Percentiles rank a stretch among this genome's conserved stretches.
Conservation (phyloP, 1,140 invertebrate genomes). For the Drosophila insularis region DNA sequence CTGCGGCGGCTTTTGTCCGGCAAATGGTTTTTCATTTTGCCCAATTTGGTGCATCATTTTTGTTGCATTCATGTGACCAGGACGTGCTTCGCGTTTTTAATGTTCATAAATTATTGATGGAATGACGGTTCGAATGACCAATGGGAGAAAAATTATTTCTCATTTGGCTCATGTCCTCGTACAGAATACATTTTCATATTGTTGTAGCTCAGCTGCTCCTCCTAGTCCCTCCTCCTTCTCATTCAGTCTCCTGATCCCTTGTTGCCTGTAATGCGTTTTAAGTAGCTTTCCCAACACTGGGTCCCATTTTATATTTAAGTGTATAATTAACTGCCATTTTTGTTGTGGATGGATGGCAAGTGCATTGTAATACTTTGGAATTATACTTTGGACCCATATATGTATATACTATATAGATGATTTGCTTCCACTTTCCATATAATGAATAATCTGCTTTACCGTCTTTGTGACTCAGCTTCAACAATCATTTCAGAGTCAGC, state of each 20-base stretch:
- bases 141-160: constrained; percentile 28
- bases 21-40: constrained; percentile 36
- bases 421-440: neutral
- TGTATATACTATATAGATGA: neutral
- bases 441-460: neutral
- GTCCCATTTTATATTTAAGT: neutral
- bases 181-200: constrained; percentile 1
- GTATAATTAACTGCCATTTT: constrained; percentile 5
- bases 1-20: constrained; percentile 19
- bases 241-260: neutral
- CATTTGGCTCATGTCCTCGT: neutral
- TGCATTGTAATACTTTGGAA: neutral
- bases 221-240: neutral
- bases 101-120: constrained; percentile 67
- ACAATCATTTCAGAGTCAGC: too few species aligned
- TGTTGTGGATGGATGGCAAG: neutral
- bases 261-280: constrained; percentile 31
- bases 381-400: neutral
- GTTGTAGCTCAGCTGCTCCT: neutral
- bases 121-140: constrained; percentile 28
- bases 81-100: constrained; percentile 45
- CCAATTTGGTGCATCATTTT: constrained; percentile 51
- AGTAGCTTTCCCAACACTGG: constrained; percentile 30
- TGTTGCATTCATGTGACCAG: constrained; percentile 48
- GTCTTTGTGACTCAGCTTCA: too few species aligned